Evolutionary conservation across 1,140 invertebrate genomes (phyloP).

Genomic region (Drosophila mojavensis): DNA sequence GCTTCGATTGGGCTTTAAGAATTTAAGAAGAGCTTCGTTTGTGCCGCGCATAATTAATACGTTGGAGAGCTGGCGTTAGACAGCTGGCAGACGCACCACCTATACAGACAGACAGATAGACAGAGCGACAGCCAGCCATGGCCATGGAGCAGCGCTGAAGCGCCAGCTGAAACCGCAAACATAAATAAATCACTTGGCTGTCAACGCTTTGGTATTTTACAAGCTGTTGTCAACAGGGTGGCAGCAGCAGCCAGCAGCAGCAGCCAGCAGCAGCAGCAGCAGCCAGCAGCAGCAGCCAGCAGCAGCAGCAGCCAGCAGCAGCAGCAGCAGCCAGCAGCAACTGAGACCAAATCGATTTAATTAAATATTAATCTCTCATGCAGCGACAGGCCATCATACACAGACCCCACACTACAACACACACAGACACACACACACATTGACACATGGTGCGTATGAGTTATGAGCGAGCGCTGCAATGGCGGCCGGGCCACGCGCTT

Average conservation of each 20-base stretch:
- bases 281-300: constrained; percentile 4
- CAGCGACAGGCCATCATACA: constrained; percentile 12
- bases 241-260: not conserved
- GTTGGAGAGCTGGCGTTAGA: constrained; percentile 19
- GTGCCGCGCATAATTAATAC: constrained; percentile 30
- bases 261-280: constrained; percentile 19
- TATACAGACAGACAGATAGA: too few species aligned
- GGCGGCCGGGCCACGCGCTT: not conserved
- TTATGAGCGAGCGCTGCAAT: constrained; percentile 19
- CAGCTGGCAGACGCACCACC: constrained; percentile 38
- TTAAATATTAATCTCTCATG: constrained; percentile 63
- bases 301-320: too few species aligned
- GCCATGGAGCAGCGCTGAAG: not conserved
- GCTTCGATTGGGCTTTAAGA: not conserved
- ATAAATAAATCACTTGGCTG: constrained; percentile 67
- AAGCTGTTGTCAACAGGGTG: constrained; percentile 56
- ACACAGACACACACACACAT: constrained; percentile 2
- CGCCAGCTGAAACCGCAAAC: constrained; percentile 38
- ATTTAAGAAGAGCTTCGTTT: not conserved
- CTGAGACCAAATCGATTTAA: constrained; percentile 61
- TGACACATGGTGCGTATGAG: constrained; percentile 53
- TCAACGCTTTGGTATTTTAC: constrained; percentile 56
- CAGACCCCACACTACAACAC: constrained; percentile 6
- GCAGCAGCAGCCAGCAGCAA: not conserved
- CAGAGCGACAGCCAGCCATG: constrained; percentile 12